phyloP scores from a whole-genome alignment of 2,888 invertebrate species.

The Anorthoa munda region DNA sequence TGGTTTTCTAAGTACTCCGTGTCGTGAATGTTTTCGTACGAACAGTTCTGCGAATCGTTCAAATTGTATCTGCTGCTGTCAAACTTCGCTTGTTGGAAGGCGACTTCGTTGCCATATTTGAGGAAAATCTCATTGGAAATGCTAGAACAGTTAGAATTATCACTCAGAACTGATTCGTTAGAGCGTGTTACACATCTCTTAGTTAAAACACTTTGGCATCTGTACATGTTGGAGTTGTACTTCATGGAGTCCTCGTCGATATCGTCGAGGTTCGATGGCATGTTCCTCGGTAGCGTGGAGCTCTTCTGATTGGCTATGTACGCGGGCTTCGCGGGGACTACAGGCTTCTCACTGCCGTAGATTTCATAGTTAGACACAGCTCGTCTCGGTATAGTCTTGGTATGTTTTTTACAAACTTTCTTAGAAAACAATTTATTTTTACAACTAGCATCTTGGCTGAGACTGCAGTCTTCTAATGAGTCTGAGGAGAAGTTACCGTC shows the following conservation, averaged over 20 bases:
- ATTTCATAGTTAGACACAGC: constrained; percentile 96
- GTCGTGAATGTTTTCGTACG: constrained; percentile 86
- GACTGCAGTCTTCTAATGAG: constrained; percentile 94
- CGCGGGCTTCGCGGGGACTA: constrained; percentile 82
- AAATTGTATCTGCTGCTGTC: constrained; percentile 86
- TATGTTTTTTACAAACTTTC: constrained; percentile 89
- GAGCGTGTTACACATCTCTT: constrained; percentile 91
- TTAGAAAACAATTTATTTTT: constrained; percentile 89
- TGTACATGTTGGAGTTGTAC: constrained; percentile 83
- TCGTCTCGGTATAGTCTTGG: constrained; percentile 90
- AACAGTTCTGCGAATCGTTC: constrained; percentile 87
- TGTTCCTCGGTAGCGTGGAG: constrained; percentile 88
- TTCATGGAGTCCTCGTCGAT: constrained; percentile 89
- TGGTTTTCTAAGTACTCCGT: constrained; percentile 90
- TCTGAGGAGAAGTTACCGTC: constrained; percentile 95
- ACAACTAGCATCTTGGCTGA: constrained; percentile 89
- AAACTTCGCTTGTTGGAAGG: constrained; percentile 88
- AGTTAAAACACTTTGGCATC: constrained; percentile 89
- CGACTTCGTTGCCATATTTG: constrained; percentile 88
- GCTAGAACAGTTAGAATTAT: constrained; percentile 89
- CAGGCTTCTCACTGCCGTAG: constrained; percentile 87
- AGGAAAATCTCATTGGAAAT: constrained; percentile 90
- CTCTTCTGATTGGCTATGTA: constrained; percentile 85
- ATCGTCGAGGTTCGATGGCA: constrained; percentile 89
- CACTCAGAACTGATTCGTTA: constrained; percentile 89